Conservation (phyloP, 2,888 invertebrate species). For the Rhamnusium bicolor region DNA sequence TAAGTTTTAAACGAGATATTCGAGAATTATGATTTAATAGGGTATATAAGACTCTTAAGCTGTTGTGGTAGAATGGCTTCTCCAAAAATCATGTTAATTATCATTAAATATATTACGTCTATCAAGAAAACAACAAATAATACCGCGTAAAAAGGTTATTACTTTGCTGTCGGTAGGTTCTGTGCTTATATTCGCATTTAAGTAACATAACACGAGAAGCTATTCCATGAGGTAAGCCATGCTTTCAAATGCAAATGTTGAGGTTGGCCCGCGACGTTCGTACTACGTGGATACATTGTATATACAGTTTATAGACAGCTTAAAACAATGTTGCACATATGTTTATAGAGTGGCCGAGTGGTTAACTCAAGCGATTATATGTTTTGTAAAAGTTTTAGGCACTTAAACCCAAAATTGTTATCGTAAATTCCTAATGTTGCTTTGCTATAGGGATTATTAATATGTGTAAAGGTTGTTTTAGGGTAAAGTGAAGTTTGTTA, state of each 20-base stretch:
- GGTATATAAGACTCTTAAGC: too few species aligned
- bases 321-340: slow-evolving; percentile 13
- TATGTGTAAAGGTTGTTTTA: not conserved
- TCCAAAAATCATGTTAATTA: too few species aligned
- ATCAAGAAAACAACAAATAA: not conserved
- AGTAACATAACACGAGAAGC: slow-evolving; percentile 2
- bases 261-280: not conserved
- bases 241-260: slow-evolving; percentile 7
- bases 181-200: not conserved
- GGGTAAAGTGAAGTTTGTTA: not conserved
- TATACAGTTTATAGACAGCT: slow-evolving; percentile 10
- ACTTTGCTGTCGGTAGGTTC: not conserved
- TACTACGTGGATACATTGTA: not conserved
- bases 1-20: too few species aligned
- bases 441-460: not conserved
- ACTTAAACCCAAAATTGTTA: slow-evolving; percentile 8
- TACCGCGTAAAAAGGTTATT: not conserved
- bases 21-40: too few species aligned
- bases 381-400: slow-evolving; percentile 4
- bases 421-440: slow-evolving; percentile 7
- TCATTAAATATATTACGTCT: too few species aligned
- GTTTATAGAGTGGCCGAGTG: not conserved
- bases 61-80: too few species aligned
- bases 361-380: slow-evolving; percentile 7
- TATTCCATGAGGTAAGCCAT: not conserved